phyloP scores from a whole-genome alignment of 2,113 vertebrate genomes.

The Caranx melampygus region DNA sequence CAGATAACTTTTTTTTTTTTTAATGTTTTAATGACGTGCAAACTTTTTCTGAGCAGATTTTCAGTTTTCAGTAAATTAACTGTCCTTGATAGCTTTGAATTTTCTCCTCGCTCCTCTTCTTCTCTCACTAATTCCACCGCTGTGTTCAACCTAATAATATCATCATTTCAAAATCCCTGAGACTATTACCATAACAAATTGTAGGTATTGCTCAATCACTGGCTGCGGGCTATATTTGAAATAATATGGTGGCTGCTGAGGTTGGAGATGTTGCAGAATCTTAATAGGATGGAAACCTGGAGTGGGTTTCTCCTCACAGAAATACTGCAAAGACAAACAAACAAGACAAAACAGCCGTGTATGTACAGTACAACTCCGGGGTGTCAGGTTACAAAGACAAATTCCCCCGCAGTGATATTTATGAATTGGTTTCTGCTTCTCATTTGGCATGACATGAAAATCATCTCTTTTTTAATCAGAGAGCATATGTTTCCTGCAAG shows the following conservation, averaged over 20 bases:
- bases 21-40: constrained; percentile 50
- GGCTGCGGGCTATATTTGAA: constrained; percentile 49
- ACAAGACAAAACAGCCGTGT: too few species aligned
- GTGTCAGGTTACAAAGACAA: constrained; percentile 5
- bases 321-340: neutral
- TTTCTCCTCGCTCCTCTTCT: neutral
- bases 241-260: constrained; percentile 37
- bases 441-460: constrained; percentile 23
- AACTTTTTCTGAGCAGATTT: constrained; percentile 33
- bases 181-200: constrained; percentile 59
- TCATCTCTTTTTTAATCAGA: constrained; percentile 29
- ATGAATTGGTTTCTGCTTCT: constrained; percentile 17
- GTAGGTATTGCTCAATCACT: constrained; percentile 33
- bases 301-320: neutral
- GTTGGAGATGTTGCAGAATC: constrained; percentile 25
- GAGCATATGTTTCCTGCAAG: constrained; percentile 55
- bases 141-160: constrained; percentile 30
- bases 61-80: constrained; percentile 27
- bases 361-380: too few species aligned
- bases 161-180: constrained; percentile 21
- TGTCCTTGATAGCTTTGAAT: constrained; percentile 13
- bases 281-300: constrained; percentile 19
- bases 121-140: neutral
- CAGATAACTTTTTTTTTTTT: constrained; percentile 9
- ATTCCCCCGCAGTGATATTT: neutral